These are phyloP conservation scores for Drosophila bipectinata DNA, from an alignment of 1,140 invertebrate genomes.

Conservation along the genomic window DNA sequence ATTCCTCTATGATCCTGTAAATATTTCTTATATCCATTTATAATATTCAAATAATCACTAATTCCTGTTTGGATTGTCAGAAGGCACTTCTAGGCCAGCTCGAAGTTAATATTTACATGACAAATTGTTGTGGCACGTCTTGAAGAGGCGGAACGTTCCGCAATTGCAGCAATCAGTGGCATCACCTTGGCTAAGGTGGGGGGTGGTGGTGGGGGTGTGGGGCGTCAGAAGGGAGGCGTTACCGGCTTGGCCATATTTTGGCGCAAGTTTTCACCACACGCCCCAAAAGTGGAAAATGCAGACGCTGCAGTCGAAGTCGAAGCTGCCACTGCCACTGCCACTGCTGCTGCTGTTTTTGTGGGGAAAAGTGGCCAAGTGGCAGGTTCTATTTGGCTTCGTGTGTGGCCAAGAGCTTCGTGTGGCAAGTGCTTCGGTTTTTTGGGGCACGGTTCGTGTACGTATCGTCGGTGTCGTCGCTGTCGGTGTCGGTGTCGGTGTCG, in stretches of 20 bases:
- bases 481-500: neutral
- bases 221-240: neutral
- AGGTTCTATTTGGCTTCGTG: conserved; percentile 8
- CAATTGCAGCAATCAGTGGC: conserved; percentile 42
- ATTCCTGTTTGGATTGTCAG: neutral
- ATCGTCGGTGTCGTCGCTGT: neutral
- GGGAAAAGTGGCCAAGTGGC: conserved; percentile 64
- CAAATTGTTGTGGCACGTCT: conserved; percentile 1
- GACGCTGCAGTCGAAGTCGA: conserved; percentile 35
- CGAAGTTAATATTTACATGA: neutral
- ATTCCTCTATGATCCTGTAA: too few relatives aligned
- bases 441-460: neutral
- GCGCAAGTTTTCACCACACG: conserved; percentile 72
- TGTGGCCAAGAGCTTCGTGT: neutral
- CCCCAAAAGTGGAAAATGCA: conserved; percentile 57
- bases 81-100: neutral
- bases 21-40: neutral
- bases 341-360: conserved; percentile 6
- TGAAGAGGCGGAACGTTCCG: conserved; percentile 5
- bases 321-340: neutral
- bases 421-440: conserved; percentile 1
- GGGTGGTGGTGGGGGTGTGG: neutral
- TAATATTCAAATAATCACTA: neutral
- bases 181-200: conserved; percentile 7
- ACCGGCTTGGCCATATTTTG: conserved; percentile 67